Evolutionary conservation across 2,888 invertebrate genomes (phyloP).

Genomic region (Brachyptera risi): DNA sequence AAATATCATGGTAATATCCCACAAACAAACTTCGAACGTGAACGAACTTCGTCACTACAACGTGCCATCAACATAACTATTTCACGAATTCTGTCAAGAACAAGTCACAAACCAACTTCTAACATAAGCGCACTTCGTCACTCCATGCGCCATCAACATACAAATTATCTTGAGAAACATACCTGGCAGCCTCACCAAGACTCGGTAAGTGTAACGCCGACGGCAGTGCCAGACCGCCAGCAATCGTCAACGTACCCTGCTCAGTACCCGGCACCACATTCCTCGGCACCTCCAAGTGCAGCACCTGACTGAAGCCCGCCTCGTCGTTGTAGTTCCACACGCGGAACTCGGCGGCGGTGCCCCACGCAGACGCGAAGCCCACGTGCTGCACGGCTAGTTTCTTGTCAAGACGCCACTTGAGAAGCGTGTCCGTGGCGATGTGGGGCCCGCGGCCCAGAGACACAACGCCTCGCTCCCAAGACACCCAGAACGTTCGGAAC

Average conservation of each 20-base stretch:
- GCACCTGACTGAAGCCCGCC: constrained; percentile 63
- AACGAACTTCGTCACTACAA: too few relatives aligned
- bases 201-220: constrained; percentile 13
- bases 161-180: not conserved
- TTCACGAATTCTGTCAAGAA: too few relatives aligned
- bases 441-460: constrained; percentile 56
- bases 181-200: constrained; percentile 27
- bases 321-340: constrained; percentile 69
- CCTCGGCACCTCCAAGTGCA: constrained; percentile 59
- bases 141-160: too few relatives aligned
- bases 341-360: constrained; percentile 60
- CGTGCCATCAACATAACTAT: too few relatives aligned
- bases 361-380: constrained; percentile 62
- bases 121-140: too few relatives aligned
- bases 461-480: constrained; percentile 58
- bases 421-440: constrained; percentile 52
- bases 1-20: too few relatives aligned
- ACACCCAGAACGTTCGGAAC: constrained; percentile 64
- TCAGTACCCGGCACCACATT: constrained; percentile 63
- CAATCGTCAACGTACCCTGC: constrained; percentile 56
- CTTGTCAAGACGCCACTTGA: constrained; percentile 58
- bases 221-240: constrained; percentile 60
- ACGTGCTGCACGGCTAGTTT: constrained; percentile 58
- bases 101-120: too few relatives aligned
- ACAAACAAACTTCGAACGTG: too few relatives aligned